These are phyloP conservation scores for Eurypyga helias DNA, from an alignment of 2,113 vertebrate genomes.

Conservation along the genomic window DNA sequence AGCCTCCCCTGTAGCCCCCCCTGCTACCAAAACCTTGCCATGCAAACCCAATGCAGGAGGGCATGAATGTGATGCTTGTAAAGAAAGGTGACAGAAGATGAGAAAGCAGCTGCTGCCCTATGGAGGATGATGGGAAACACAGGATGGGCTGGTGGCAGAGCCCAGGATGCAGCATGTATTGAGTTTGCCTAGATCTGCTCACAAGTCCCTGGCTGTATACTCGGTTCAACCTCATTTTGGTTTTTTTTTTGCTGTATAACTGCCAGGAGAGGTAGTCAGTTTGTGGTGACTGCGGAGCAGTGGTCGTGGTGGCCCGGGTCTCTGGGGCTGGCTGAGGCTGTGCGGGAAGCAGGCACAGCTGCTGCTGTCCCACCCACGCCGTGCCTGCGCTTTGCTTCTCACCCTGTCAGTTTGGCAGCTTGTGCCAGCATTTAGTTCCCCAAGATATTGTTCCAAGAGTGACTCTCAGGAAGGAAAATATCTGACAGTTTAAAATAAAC, in stretches of 20 bases:
- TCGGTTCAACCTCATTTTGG: not conserved
- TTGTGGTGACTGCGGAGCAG: not conserved
- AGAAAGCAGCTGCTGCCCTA: not conserved
- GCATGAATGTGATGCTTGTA: not conserved
- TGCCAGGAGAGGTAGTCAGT: not conserved
- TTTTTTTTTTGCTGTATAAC: not conserved
- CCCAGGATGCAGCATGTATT: not conserved
- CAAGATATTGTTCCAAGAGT: not conserved
- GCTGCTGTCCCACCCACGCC: not conserved
- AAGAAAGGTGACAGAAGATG: not conserved
- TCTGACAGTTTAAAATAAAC: constrained; percentile 29
- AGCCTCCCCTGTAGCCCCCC: too few relatives aligned
- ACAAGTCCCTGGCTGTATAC: not conserved
- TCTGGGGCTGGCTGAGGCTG: not conserved
- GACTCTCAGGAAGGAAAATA: constrained; percentile 38
- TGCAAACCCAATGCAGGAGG: not conserved
- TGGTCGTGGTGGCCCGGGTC: rapidly evolving
- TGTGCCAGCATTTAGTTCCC: not conserved
- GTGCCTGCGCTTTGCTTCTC: not conserved
- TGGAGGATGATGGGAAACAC: not conserved
- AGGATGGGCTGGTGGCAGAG: not conserved
- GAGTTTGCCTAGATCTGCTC: not conserved
- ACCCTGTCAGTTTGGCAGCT: not conserved
- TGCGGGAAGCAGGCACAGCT: not conserved
- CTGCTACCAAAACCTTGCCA: too few relatives aligned